phyloP scores from a whole-genome alignment of 2,888 invertebrate species.

The Drosophila falleni region DNA sequence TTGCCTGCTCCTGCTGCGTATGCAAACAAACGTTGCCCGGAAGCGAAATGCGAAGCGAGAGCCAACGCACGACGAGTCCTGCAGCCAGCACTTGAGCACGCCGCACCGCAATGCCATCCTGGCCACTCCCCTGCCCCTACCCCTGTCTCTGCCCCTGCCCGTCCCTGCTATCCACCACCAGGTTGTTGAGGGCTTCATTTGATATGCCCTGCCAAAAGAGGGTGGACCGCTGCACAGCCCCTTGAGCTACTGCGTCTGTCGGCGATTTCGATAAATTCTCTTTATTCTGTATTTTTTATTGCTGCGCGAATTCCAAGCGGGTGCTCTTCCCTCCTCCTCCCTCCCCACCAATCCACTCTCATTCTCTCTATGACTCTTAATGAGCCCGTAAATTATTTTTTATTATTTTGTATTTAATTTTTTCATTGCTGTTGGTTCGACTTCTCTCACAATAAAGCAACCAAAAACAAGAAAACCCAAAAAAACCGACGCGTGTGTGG shows the following conservation, averaged over 20 bases:
- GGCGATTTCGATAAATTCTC: constrained; percentile 21
- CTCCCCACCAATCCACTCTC: background rate
- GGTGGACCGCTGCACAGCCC: constrained; percentile 37
- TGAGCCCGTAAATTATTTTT: constrained; percentile 81
- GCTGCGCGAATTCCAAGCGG: constrained; percentile 58
- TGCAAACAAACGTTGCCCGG: constrained; percentile 78
- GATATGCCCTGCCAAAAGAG: constrained; percentile 44
- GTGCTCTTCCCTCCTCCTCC: constrained; percentile 19
- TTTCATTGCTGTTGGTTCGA: constrained; percentile 70
- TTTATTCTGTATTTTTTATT: constrained; percentile 47
- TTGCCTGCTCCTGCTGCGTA: constrained; percentile 68
- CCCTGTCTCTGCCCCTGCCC: background rate
- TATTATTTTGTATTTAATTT: constrained; percentile 81
- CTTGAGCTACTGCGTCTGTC: constrained; percentile 21
- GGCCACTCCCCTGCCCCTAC: constrained; percentile 7
- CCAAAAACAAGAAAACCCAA: constrained; percentile 16
- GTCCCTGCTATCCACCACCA: constrained; percentile 1
- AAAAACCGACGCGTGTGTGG: constrained; percentile 58
- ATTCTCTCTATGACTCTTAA: constrained; percentile 56
- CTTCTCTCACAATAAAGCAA: constrained; percentile 31
- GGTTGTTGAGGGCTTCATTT: constrained; percentile 59
- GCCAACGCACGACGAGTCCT: constrained; percentile 55
- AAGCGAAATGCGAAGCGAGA: constrained; percentile 71
- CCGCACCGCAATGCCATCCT: constrained; percentile 45
- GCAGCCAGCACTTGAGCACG: constrained; percentile 77